phyloP scores from a whole-genome alignment of 2,888 invertebrate genomes.

The Harpagoxenus sublaevis region DNA sequence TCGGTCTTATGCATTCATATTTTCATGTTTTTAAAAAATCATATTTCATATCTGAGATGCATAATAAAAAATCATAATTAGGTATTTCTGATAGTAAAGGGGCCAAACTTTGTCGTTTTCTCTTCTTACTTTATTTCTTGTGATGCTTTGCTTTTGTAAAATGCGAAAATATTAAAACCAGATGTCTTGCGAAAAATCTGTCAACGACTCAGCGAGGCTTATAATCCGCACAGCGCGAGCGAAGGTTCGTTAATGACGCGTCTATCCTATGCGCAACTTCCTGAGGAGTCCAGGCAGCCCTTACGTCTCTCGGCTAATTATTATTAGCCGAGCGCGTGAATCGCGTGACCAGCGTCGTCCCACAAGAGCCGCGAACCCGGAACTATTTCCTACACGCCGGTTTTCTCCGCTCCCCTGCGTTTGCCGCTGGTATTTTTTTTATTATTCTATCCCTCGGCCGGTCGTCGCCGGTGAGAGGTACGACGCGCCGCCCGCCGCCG shows the following conservation, averaged over 20 bases:
- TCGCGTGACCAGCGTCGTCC: conserved; percentile 79
- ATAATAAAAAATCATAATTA: neutral
- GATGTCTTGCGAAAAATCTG: neutral
- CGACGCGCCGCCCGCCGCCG: conserved; percentile 11
- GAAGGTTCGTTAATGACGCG: conserved; percentile 61
- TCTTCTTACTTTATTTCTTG: neutral
- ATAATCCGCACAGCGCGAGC: neutral
- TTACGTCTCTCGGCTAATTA: conserved; percentile 70
- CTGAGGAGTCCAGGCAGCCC: conserved; percentile 60
- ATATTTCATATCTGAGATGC: neutral
- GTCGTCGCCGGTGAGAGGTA: conserved; percentile 53
- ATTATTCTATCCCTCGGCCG: conserved; percentile 20
- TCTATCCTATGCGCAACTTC: conserved; percentile 52
- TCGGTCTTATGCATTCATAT: neutral
- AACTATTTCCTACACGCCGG: conserved; percentile 71
- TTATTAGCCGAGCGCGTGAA: conserved; percentile 78
- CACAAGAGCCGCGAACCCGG: conserved; percentile 76
- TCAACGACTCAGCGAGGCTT: neutral
- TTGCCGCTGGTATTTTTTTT: neutral
- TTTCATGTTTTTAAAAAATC: neutral
- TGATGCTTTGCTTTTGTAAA: neutral
- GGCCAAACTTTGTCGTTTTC: neutral
- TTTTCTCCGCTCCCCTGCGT: conserved; percentile 34
- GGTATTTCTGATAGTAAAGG: neutral
- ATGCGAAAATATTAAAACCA: neutral